Percentiles rank a stretch among this genome's conserved stretches.
phyloP scores from a whole-genome alignment of 35 echinoderm and acorn worm species.

The Diadema setosum region DNA sequence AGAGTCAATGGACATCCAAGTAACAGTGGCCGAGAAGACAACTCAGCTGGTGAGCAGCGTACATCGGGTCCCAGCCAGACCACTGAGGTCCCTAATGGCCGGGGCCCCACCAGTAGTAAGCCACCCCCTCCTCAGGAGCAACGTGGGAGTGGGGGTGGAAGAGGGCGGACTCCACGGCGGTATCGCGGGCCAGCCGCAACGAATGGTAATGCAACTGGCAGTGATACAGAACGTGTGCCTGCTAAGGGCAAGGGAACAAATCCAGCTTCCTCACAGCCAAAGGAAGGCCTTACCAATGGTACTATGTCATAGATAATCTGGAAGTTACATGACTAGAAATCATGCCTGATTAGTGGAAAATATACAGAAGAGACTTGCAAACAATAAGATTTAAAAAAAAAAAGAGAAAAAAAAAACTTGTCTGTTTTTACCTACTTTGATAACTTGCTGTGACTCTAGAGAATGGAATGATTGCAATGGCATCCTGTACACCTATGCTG shows the following conservation, averaged over 20 bases:
- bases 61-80: background rate
- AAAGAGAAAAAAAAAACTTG: no score
- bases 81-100: background rate
- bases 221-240: background rate
- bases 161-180: background rate
- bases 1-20: background rate
- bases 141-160: background rate
- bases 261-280: background rate
- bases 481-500: no score
- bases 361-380: no score
- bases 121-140: conserved; percentile 21
- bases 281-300: conserved; percentile 40
- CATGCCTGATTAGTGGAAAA: no score
- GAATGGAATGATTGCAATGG: no score
- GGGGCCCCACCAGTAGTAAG: background rate
- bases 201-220: conserved; percentile 25
- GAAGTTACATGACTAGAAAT: no score
- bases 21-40: background rate
- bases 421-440: background rate
- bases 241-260: background rate
- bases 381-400: no score
- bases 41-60: background rate
- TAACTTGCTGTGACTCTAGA: background rate
- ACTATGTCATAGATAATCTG: background rate
- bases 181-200: background rate